Evolutionary conservation across 2,113 vertebrate genomes (phyloP).

Genomic region (Cyanoramphus novaezelandiae): DNA sequence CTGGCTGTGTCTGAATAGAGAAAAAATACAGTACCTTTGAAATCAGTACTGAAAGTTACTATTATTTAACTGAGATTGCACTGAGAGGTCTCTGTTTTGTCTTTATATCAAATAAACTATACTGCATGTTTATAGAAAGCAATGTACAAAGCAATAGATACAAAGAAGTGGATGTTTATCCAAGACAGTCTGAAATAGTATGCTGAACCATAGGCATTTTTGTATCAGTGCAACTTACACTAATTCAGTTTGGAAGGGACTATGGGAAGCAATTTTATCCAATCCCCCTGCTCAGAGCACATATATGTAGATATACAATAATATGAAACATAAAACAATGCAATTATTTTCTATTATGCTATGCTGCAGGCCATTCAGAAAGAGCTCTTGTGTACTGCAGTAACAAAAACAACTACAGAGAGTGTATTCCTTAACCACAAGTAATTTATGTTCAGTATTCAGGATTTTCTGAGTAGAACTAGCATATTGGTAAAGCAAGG

Average conservation of each 20-base stretch:
- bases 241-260: background rate
- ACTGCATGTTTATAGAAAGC: background rate
- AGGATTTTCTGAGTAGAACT: background rate
- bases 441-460: background rate
- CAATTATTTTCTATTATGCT: background rate
- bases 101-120: background rate
- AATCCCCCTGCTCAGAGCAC: background rate
- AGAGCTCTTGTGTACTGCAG: background rate
- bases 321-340: background rate
- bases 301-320: background rate
- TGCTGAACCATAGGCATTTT: background rate
- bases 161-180: background rate
- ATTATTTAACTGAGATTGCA: background rate
- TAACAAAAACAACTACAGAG: background rate
- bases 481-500: background rate
- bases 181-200: background rate
- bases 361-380: background rate
- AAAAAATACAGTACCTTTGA: background rate
- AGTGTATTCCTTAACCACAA: background rate
- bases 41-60: background rate
- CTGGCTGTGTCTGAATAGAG: background rate
- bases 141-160: background rate
- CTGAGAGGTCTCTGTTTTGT: background rate
- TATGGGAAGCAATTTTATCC: background rate
- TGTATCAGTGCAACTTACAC: background rate